Evolutionary conservation across 2,888 invertebrate genomes (phyloP).

Genomic region (Habrosyne pyritoides): DNA sequence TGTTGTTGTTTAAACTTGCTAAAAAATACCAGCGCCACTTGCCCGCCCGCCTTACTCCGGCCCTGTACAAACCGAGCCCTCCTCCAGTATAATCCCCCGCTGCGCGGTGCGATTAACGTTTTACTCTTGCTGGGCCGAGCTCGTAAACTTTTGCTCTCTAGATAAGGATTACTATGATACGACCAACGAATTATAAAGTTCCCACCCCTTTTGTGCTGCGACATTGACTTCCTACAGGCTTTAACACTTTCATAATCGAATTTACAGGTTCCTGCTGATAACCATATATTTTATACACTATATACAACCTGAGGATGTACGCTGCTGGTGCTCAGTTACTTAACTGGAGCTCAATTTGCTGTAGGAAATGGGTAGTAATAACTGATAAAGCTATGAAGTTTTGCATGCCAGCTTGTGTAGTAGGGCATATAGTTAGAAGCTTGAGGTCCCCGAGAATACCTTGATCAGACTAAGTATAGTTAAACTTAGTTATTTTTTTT

Average conservation of each 20-base stretch:
- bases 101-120: conserved; percentile 53
- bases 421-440: too few relatives aligned
- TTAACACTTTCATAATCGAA: not conserved
- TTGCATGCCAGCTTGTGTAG: too few relatives aligned
- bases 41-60: conserved; percentile 14
- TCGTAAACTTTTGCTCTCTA: conserved; percentile 50
- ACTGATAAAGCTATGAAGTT: too few relatives aligned
- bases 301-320: too few relatives aligned
- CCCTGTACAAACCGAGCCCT: conserved; percentile 22
- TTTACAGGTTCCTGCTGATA: not conserved
- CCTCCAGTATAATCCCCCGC: conserved; percentile 37
- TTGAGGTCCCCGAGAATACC: too few relatives aligned
- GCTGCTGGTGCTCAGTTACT: too few relatives aligned
- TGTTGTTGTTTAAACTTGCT: not conserved
- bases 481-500: too few relatives aligned
- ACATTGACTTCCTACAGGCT: not conserved
- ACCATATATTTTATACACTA: too few relatives aligned
- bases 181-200: conserved; percentile 46
- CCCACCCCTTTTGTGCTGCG: not conserved
- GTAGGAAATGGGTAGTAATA: too few relatives aligned
- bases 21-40: not conserved
- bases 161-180: conserved; percentile 57
- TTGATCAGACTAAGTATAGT: too few relatives aligned
- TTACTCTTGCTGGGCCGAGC: conserved; percentile 39
- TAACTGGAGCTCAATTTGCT: too few relatives aligned